A percentile compares a stretch with the other conserved stretches of the same genome.
Evolutionary conservation across 2,113 vertebrate genomes (phyloP).

Genomic region (Carollia perspicillata): DNA sequence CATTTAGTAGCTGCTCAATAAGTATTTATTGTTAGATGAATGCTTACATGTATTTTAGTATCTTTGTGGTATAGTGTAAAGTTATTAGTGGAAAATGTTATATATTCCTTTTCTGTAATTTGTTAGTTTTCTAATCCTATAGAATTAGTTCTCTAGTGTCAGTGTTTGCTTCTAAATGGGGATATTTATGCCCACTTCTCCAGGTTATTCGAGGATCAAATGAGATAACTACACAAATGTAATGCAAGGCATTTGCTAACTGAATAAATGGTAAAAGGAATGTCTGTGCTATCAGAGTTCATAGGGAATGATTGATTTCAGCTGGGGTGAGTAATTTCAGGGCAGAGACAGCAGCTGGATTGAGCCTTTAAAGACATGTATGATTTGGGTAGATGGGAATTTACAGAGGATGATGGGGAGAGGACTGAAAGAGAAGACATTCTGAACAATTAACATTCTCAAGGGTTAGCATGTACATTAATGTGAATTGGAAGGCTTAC

Average conservation of each 20-base stretch:
- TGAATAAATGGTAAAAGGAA: not conserved
- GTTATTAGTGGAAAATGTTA: not conserved
- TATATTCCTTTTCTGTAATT: not conserved
- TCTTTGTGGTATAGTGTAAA: not conserved
- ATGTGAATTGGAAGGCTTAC: not conserved
- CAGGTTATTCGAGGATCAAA: not conserved
- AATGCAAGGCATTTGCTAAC: not conserved
- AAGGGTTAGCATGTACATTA: not conserved
- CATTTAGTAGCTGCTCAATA: not conserved
- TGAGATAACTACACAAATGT: not conserved
- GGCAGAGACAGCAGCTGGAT: not conserved
- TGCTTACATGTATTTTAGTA: not conserved
- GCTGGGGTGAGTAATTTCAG: not conserved
- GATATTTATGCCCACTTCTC: not conserved
- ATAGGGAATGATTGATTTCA: not conserved
- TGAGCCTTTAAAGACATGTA: not conserved
- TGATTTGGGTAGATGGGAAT: not conserved
- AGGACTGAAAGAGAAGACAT: not conserved
- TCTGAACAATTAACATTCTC: not conserved
- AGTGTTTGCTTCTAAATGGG: not conserved
- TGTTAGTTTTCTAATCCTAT: not conserved
- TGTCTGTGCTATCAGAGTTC: not conserved
- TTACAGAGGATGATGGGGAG: not conserved
- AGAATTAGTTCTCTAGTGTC: not conserved
- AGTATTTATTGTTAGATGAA: not conserved